phyloP scores from a whole-genome alignment of 2,888 invertebrate genomes.

The Diabrotica balteata region DNA sequence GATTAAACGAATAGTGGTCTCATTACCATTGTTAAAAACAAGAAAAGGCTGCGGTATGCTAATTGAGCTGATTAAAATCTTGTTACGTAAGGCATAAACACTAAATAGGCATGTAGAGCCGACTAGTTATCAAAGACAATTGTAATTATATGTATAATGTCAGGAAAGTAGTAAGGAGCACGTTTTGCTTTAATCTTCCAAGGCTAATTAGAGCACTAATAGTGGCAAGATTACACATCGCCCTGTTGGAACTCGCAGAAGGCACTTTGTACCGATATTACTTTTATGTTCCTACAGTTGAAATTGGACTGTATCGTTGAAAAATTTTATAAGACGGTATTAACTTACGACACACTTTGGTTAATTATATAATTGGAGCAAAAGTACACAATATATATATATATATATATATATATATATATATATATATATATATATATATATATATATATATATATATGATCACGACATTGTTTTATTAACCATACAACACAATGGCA shows the following conservation, averaged over 20 bases:
- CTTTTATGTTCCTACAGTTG: conserved; percentile 4
- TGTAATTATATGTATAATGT: conserved; percentile 12
- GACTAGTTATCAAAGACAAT: conserved; percentile 17
- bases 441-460: too few species aligned
- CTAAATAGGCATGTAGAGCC: conserved; percentile 6
- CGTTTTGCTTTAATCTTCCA: conserved; percentile 17
- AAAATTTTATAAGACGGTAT: not conserved
- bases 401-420: too few species aligned
- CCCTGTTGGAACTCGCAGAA: not conserved
- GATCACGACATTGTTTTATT: too few species aligned
- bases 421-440: too few species aligned
- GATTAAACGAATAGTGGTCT: too few species aligned
- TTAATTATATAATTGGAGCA: too few species aligned
- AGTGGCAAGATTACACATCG: conserved; percentile 1
- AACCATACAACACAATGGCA: too few species aligned
- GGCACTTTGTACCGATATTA: conserved; percentile 5
- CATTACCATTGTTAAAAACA: too few species aligned
- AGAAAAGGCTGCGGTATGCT: too few species aligned
- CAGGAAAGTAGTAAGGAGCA: conserved; percentile 7
- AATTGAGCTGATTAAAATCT: too few species aligned
- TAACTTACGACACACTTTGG: too few species aligned
- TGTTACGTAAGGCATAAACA: conserved; percentile 1
- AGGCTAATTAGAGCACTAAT: conserved; percentile 16
- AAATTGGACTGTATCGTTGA: not conserved
- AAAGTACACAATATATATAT: too few species aligned